Conservation (phyloP, 2,888 invertebrate genomes). For the Diaperis boleti region DNA sequence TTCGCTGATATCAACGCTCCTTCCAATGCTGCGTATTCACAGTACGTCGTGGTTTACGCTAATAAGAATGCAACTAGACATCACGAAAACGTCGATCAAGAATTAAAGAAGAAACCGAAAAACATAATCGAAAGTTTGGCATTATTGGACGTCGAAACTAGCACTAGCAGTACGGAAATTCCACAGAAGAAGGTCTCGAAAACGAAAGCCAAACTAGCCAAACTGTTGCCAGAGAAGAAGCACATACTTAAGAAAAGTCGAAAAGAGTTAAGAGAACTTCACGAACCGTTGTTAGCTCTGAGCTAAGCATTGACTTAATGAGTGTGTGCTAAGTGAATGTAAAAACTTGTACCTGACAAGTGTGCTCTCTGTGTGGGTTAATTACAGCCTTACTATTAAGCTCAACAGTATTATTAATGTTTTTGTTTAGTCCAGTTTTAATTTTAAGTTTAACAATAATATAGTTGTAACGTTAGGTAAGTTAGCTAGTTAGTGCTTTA, state of each 20-base stretch:
- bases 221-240: conserved; percentile 69
- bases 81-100: conserved; percentile 66
- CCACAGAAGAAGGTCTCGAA: conserved; percentile 70
- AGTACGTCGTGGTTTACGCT: conserved; percentile 86
- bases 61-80: conserved; percentile 80
- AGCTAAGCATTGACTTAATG: conserved; percentile 67
- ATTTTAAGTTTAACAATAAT: neutral
- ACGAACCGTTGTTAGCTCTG: conserved; percentile 69
- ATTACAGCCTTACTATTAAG: conserved; percentile 13
- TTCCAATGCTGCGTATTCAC: conserved; percentile 83
- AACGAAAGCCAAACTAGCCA: conserved; percentile 75
- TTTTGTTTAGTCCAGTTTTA: conserved; percentile 8
- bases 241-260: conserved; percentile 66
- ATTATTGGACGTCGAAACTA: conserved; percentile 74
- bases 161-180: conserved; percentile 49
- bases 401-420: conserved; percentile 33
- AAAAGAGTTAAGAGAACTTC: conserved; percentile 60
- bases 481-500: neutral
- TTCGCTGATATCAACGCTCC: conserved; percentile 92
- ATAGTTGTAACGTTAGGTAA: neutral
- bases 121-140: conserved; percentile 87
- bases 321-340: conserved; percentile 23
- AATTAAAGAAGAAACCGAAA: conserved; percentile 65
- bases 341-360: conserved; percentile 32
- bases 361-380: conserved; percentile 24